Evolutionary conservation across 1,140 invertebrate species (phyloP).

Genomic region (Drosophila lacertosa): DNA sequence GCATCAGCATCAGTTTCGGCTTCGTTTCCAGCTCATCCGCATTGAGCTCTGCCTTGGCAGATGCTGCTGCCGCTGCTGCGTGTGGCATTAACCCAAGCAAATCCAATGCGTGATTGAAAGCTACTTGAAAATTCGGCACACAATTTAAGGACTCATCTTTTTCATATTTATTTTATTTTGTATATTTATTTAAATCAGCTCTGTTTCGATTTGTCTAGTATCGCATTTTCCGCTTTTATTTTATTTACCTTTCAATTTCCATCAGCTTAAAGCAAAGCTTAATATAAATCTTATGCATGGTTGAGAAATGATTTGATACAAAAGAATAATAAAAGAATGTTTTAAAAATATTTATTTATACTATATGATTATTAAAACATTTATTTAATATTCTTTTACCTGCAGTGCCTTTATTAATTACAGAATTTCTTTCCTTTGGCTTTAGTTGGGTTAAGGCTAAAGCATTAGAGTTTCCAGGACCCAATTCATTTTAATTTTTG

Average conservation of each 20-base stretch:
- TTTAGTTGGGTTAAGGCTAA: neutral
- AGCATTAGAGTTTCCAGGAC: constrained; percentile 6
- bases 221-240: too few relatives aligned
- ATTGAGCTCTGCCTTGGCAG: constrained; percentile 1
- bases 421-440: neutral
- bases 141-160: neutral
- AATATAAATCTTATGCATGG: too few relatives aligned
- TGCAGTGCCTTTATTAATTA: neutral
- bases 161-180: neutral
- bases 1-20: constrained; percentile 1
- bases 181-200: too few relatives aligned
- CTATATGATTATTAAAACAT: too few relatives aligned
- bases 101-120: constrained; percentile 1
- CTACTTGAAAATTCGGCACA: neutral
- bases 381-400: neutral
- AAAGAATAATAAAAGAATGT: too few relatives aligned
- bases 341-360: too few relatives aligned
- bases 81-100: neutral
- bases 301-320: too few relatives aligned
- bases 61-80: neutral
- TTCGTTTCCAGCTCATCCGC: constrained; percentile 5
- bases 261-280: too few relatives aligned
- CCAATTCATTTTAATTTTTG: constrained; percentile 47
- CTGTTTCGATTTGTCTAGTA: too few relatives aligned
- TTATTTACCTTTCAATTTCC: too few relatives aligned